These are phyloP conservation scores for Trichacis sp. DNA, from an alignment of 2,888 invertebrate species.

Conservation along the genomic window DNA sequence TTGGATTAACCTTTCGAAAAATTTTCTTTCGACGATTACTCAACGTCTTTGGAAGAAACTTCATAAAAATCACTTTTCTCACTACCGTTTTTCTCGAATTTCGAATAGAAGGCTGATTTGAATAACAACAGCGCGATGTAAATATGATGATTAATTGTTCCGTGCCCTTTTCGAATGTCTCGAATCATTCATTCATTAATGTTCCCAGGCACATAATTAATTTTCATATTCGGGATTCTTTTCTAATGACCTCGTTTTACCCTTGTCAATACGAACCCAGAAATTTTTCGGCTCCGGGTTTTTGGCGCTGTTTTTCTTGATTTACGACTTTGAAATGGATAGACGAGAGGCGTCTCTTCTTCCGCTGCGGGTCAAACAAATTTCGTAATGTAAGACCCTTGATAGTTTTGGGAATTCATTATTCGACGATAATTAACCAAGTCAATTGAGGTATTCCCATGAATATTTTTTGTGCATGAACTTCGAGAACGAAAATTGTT, in stretches of 20 bases:
- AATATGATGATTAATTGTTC: no score
- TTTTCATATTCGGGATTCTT: conserved; percentile 28
- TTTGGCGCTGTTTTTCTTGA: conserved; percentile 56
- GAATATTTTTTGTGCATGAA: neutral
- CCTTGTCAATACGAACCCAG: conserved; percentile 26
- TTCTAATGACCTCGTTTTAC: conserved; percentile 39
- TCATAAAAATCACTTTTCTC: no score
- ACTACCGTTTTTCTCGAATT: no score
- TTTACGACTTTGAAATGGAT: conserved; percentile 56
- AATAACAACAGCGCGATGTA: no score
- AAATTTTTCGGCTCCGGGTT: conserved; percentile 8
- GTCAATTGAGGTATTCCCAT: conserved; percentile 55
- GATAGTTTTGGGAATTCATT: conserved; percentile 59
- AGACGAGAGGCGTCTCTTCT: conserved; percentile 36
- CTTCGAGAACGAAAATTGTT: no score
- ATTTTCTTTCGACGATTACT: no score
- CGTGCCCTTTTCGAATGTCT: neutral
- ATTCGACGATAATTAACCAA: conserved; percentile 52
- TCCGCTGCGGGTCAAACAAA: conserved; percentile 52
- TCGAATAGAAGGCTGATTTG: no score
- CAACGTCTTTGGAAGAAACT: no score
- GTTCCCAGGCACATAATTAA: conserved; percentile 28
- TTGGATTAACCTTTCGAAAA: no score
- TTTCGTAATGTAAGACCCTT: conserved; percentile 58
- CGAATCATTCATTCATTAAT: conserved; percentile 31